These are phyloP conservation scores for Deroplatys truncata DNA, from an alignment of 2,888 invertebrate species.

Conservation along the genomic window DNA sequence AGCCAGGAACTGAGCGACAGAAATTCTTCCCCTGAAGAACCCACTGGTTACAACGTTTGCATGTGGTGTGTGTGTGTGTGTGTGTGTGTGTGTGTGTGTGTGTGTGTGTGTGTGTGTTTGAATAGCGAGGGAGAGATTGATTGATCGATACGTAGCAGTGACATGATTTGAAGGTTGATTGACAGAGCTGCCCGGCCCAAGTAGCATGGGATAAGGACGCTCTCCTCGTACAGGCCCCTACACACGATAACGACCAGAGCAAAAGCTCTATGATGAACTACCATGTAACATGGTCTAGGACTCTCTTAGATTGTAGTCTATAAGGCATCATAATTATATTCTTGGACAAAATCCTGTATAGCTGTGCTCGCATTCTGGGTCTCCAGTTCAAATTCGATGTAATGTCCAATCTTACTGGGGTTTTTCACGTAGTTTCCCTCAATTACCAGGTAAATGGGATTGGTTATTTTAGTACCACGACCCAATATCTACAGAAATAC, in stretches of 20 bases:
- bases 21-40: background rate
- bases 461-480: too few species aligned
- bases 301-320: too few species aligned
- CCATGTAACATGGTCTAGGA: too few species aligned
- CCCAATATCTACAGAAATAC: too few species aligned
- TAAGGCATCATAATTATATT: too few species aligned
- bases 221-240: background rate
- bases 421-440: too few species aligned
- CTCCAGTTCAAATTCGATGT: too few species aligned
- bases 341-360: too few species aligned
- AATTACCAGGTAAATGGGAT: too few species aligned
- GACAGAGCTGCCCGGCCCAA: slow-evolving; percentile 10
- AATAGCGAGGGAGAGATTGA: background rate
- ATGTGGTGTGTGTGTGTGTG: background rate
- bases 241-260: background rate
- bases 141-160: slow-evolving; percentile 11
- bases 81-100: background rate
- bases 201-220: background rate
- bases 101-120: background rate
- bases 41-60: background rate
- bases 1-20: background rate
- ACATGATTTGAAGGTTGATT: slow-evolving; percentile 18
- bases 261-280: too few species aligned
- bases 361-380: too few species aligned
- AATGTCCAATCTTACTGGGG: too few species aligned